These are phyloP conservation scores for Homarus gammarus DNA, from an alignment of 2,888 invertebrate genomes.

Conservation along the genomic window DNA sequence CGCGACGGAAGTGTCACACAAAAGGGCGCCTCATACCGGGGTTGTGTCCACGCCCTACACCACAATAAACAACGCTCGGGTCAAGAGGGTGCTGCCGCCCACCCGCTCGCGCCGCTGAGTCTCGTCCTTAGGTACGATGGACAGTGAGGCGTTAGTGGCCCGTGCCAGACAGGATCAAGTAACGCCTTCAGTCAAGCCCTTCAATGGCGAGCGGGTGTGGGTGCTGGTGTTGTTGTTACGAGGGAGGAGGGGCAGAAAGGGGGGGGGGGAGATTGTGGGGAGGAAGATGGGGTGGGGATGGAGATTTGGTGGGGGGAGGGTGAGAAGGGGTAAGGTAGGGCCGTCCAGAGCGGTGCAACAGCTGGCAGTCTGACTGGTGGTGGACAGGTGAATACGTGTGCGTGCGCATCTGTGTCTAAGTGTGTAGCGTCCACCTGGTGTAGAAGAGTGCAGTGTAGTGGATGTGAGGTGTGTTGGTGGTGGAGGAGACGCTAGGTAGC, in stretches of 20 bases:
- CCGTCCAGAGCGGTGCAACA: conserved; percentile 34
- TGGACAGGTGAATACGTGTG: conserved; percentile 22
- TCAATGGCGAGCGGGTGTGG: conserved; percentile 45
- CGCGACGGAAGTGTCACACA: conserved; percentile 31
- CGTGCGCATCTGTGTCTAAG: not conserved
- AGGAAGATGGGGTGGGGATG: conserved; percentile 13
- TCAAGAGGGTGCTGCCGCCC: conserved; percentile 28
- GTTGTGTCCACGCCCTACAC: conserved; percentile 29
- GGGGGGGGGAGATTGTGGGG: not conserved
- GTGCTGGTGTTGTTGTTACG: conserved; percentile 30
- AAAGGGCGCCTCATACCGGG: not conserved
- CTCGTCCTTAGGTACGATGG: not conserved
- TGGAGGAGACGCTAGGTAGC: no score
- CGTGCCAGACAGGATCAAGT: not conserved
- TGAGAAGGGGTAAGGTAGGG: conserved; percentile 1
- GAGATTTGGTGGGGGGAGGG: not conserved
- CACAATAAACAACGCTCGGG: conserved; percentile 43
- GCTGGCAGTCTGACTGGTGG: conserved; percentile 36
- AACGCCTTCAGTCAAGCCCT: conserved; percentile 46
- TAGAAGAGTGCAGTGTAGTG: conserved; percentile 4
- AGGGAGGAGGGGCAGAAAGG: not conserved
- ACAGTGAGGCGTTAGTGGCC: not conserved
- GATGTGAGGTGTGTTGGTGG: no score
- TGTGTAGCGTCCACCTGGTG: not conserved
- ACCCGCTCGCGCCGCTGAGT: not conserved